These are phyloP conservation scores for Cryptotermes secundus DNA, from an alignment of 1,140 invertebrate genomes.

Conservation along the genomic window DNA sequence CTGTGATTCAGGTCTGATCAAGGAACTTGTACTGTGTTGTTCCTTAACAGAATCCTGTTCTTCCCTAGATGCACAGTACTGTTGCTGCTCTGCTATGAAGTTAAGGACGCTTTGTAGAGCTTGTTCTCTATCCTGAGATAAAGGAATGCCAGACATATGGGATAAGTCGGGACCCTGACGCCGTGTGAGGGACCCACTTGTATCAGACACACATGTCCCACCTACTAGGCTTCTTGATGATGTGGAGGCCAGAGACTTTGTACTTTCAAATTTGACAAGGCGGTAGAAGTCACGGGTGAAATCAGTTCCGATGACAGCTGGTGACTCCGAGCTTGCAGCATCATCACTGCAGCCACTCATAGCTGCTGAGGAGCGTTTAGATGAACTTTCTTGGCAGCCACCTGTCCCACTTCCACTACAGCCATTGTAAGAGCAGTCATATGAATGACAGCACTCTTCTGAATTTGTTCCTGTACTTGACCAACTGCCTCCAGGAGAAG, in stretches of 20 bases:
- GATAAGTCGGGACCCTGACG: background rate
- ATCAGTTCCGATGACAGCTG: slow-evolving; percentile 65
- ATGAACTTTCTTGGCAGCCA: slow-evolving; percentile 41
- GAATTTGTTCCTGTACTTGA: slow-evolving; percentile 53
- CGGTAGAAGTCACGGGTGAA: slow-evolving; percentile 76
- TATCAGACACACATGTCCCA: background rate
- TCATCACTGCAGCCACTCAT: slow-evolving; percentile 64
- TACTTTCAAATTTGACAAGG: slow-evolving; percentile 77
- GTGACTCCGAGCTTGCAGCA: slow-evolving; percentile 55
- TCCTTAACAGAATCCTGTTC: slow-evolving; percentile 25
- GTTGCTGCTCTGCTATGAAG: slow-evolving; percentile 74
- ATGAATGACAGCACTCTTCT: slow-evolving; percentile 49
- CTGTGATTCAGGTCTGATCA: background rate
- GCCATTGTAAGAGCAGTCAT: slow-evolving; percentile 38
- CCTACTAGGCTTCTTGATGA: slow-evolving; percentile 55
- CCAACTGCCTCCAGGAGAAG: slow-evolving; percentile 64
- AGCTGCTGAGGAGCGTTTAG: slow-evolving; percentile 67
- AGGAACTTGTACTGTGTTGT: background rate
- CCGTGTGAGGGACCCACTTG: background rate
- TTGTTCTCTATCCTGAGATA: slow-evolving; percentile 61
- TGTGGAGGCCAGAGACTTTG: slow-evolving; percentile 73
- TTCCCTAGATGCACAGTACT: slow-evolving; percentile 53
- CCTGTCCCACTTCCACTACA: slow-evolving; percentile 19
- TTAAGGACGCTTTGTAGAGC: slow-evolving; percentile 70
- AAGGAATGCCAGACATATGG: background rate